Evolutionary conservation across 2,113 vertebrate genomes (phyloP).

Genomic region (Pseudopipra pipra): DNA sequence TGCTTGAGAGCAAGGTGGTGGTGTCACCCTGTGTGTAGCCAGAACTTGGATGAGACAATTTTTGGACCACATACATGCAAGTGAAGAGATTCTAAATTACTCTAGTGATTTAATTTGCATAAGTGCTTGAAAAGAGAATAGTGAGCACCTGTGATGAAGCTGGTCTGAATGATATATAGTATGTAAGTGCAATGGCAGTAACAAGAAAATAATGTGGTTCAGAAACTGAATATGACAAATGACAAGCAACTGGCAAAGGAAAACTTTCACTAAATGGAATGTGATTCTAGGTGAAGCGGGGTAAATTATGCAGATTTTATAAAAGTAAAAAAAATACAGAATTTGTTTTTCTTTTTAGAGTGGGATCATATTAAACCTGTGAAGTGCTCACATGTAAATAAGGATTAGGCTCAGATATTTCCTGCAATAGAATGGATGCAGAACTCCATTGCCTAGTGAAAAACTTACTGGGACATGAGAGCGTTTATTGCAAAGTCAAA

Average conservation of each 20-base stretch:
- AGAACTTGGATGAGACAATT: slow-evolving; percentile 11
- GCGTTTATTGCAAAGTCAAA: not conserved
- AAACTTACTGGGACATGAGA: not conserved
- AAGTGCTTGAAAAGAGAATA: slow-evolving; percentile 42
- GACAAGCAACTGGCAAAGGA: slow-evolving; percentile 36
- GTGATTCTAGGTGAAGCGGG: not conserved
- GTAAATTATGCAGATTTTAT: slow-evolving; percentile 20
- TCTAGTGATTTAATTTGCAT: slow-evolving; percentile 51
- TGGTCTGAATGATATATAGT: slow-evolving; percentile 18
- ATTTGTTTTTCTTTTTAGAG: not conserved
- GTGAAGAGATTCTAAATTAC: slow-evolving; percentile 37
- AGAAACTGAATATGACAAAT: slow-evolving; percentile 25
- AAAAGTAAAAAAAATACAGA: not conserved
- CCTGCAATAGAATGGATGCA: not conserved
- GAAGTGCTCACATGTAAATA: not conserved
- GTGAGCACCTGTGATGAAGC: slow-evolving; percentile 39
- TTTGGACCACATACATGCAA: slow-evolving; percentile 18
- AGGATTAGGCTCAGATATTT: not conserved
- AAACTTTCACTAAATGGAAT: slow-evolving; percentile 8
- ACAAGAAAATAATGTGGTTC: slow-evolving; percentile 32
- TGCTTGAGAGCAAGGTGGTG: not conserved
- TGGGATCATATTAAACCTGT: not conserved
- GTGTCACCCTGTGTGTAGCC: not conserved
- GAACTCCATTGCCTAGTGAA: not conserved
- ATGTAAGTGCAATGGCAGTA: slow-evolving; percentile 8